These are phyloP conservation scores for Drosophila nr. fundita DNA, from an alignment of 2,888 invertebrate species.

Conservation along the genomic window DNA sequence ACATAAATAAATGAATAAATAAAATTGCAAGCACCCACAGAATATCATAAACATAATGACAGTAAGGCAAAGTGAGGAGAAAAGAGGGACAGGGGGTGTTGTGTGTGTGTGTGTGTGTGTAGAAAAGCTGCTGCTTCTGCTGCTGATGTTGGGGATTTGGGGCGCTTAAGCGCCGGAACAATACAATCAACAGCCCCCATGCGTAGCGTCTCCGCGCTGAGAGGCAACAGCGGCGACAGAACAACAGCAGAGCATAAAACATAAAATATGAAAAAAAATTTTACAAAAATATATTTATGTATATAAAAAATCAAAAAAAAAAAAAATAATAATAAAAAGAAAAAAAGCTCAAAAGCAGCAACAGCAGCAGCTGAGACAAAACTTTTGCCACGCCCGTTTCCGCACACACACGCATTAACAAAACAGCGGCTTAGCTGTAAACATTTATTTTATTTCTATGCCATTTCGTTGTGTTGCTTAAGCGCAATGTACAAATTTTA, in stretches of 20 bases:
- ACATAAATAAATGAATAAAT: slow-evolving; percentile 52
- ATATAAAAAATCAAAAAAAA: slow-evolving; percentile 9
- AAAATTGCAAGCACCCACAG: slow-evolving; percentile 45
- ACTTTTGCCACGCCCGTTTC: slow-evolving; percentile 54
- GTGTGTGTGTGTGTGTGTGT: background rate
- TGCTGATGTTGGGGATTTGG: slow-evolving; percentile 42
- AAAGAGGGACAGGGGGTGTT: background rate
- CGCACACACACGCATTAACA: slow-evolving; percentile 53
- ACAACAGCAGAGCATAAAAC: slow-evolving; percentile 53
- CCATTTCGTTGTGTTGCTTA: slow-evolving; percentile 62
- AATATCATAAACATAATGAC: slow-evolving; percentile 56
- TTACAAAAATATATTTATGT: slow-evolving; percentile 30
- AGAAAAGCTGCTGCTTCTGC: slow-evolving; percentile 14
- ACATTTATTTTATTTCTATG: slow-evolving; percentile 69
- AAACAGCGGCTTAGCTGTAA: slow-evolving; percentile 67
- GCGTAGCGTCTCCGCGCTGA: slow-evolving; percentile 52
- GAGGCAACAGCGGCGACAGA: slow-evolving; percentile 20
- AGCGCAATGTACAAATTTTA: slow-evolving; percentile 70
- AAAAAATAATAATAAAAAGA: slow-evolving; percentile 29
- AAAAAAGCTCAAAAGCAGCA: slow-evolving; percentile 34
- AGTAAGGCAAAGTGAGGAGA: background rate
- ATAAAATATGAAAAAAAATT: slow-evolving; percentile 38
- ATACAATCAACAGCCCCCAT: slow-evolving; percentile 70
- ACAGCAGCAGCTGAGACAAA: slow-evolving; percentile 43
- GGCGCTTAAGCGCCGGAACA: slow-evolving; percentile 76